Evolutionary conservation across 2,888 invertebrate genomes (phyloP).

Genomic region (Chouioia cunea): DNA sequence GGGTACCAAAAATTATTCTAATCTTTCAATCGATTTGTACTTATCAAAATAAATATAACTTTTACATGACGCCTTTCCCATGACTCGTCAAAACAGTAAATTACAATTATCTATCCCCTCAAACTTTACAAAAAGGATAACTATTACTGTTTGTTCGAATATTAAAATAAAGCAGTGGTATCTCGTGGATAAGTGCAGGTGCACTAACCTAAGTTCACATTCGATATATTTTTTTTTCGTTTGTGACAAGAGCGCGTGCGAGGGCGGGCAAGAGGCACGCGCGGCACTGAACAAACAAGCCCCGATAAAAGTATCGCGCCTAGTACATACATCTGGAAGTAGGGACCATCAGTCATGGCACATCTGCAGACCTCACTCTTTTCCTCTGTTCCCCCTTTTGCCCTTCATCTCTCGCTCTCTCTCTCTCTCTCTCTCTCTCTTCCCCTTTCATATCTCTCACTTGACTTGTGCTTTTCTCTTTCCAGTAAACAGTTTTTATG

Average conservation of each 20-base stretch:
- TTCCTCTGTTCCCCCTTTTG: slow-evolving; percentile 34
- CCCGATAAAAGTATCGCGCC: slow-evolving; percentile 66
- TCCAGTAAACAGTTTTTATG: no score
- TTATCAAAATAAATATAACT: no score
- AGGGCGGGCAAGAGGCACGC: slow-evolving; percentile 10
- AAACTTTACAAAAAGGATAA: no score
- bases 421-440: slow-evolving; percentile 40
- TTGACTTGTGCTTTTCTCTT: slow-evolving; percentile 10
- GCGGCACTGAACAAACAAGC: slow-evolving; percentile 66
- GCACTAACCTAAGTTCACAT: slow-evolving; percentile 36
- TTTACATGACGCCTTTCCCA: no score
- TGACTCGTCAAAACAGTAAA: not conserved
- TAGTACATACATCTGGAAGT: slow-evolving; percentile 68
- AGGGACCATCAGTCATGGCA: slow-evolving; percentile 68
- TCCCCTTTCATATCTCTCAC: slow-evolving; percentile 29
- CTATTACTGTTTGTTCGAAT: no score
- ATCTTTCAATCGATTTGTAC: not conserved
- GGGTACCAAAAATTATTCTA: not conserved
- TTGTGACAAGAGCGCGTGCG: slow-evolving; percentile 16
- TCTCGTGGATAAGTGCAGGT: slow-evolving; percentile 33
- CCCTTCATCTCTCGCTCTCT: slow-evolving; percentile 25
- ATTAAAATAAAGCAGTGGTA: not conserved
- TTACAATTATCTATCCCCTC: no score
- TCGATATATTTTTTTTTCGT: slow-evolving; percentile 30
- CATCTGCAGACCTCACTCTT: slow-evolving; percentile 64